Conservation (phyloP, 2,797 vertebrate genomes). For the Mastacembelus armatus region DNA sequence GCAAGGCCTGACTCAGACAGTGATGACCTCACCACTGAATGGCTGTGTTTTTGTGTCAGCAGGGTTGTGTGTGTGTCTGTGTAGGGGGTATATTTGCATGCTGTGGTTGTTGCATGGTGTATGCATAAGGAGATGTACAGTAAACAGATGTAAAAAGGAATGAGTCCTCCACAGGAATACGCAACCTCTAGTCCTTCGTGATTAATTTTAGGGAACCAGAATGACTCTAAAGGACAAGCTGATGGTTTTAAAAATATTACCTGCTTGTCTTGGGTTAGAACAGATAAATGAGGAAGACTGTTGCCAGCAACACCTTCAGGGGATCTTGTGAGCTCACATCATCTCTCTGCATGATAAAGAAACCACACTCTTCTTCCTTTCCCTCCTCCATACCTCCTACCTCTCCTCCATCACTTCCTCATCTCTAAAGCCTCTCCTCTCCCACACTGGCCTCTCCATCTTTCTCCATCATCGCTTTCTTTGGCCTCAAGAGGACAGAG, state of each 20-base stretch:
- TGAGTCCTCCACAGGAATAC: conserved; percentile 21
- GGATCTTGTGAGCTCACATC: conserved; percentile 21
- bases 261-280: conserved; percentile 8
- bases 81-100: neutral
- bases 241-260: conserved; percentile 22
- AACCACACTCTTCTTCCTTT: neutral
- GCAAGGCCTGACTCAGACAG: conserved; percentile 66
- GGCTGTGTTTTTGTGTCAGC: conserved; percentile 50
- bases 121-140: neutral
- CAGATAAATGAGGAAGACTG: conserved; percentile 33
- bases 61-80: conserved; percentile 22
- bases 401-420: neutral
- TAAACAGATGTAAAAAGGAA: conserved; percentile 3
- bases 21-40: conserved; percentile 67
- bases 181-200: neutral
- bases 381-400: neutral
- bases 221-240: conserved; percentile 28
- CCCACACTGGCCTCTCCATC: neutral
- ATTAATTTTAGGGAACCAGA: neutral
- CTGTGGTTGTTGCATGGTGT: neutral
- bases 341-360: conserved; percentile 17
- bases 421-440: neutral
- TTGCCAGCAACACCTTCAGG: neutral
- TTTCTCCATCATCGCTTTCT: conserved; percentile 23
- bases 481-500: conserved; percentile 12